phyloP scores from a whole-genome alignment of 2,113 vertebrate genomes.

The Lycocorax pyrrhopterus region DNA sequence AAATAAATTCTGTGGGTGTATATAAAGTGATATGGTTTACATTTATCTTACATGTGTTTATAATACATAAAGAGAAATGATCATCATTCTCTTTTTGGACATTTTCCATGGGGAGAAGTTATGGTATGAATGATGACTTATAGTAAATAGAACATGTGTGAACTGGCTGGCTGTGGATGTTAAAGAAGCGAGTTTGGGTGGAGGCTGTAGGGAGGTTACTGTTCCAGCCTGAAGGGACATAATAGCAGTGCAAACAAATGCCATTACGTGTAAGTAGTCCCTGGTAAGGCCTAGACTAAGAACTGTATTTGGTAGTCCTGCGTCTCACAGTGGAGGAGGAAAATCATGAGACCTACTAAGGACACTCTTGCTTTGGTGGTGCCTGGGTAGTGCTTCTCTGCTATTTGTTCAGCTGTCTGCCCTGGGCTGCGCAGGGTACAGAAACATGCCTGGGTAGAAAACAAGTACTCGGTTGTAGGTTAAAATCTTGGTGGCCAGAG shows the following conservation, averaged over 20 bases:
- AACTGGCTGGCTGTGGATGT: neutral
- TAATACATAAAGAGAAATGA: neutral
- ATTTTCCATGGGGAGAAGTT: neutral
- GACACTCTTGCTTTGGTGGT: neutral
- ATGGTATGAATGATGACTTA: neutral
- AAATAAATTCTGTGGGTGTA: neutral
- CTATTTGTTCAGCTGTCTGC: neutral
- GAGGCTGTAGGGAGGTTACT: neutral
- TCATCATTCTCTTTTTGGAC: neutral
- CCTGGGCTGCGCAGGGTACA: neutral
- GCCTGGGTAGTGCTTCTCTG: neutral
- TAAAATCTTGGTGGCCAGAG: neutral
- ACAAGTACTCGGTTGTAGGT: fast-evolving
- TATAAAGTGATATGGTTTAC: neutral
- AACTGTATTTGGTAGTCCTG: neutral
- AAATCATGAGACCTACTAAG: neutral
- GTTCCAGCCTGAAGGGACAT: neutral
- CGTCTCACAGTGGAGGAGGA: neutral
- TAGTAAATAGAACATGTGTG: fast-evolving
- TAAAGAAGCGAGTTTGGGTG: fast-evolving
- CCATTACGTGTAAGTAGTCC: fast-evolving
- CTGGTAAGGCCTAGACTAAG: neutral
- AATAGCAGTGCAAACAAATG: neutral
- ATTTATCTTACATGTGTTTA: neutral
- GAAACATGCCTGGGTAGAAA: neutral